Evolutionary conservation across 2,113 vertebrate genomes (phyloP).

Genomic region (Cryptotis parvus): DNA sequence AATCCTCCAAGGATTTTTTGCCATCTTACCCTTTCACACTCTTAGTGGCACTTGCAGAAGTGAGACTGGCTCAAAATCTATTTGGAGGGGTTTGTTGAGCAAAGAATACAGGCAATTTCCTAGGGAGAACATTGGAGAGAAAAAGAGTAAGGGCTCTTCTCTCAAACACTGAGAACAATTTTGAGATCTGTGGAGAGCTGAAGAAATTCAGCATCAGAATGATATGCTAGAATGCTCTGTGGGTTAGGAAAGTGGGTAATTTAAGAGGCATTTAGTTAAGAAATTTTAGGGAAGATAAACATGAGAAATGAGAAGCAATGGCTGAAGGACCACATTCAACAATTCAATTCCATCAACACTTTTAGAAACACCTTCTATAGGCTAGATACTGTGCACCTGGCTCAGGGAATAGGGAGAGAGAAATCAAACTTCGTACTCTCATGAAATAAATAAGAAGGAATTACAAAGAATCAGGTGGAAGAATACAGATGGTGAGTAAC

Average conservation of each 20-base stretch:
- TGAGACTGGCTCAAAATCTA: not conserved
- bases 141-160: not conserved
- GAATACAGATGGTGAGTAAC: constrained; percentile 51
- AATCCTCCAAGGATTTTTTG: not conserved
- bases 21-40: not conserved
- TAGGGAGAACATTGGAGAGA: not conserved
- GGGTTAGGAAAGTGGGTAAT: not conserved
- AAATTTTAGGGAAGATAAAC: not conserved
- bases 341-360: constrained; percentile 73
- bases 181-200: not conserved
- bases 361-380: constrained; percentile 68
- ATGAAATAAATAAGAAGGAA: constrained; percentile 63
- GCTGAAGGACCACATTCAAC: constrained; percentile 39
- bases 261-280: not conserved
- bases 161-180: not conserved
- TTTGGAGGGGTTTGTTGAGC: not conserved
- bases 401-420: constrained; percentile 64
- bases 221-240: not conserved
- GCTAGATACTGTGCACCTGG: constrained; percentile 66
- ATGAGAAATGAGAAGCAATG: not conserved
- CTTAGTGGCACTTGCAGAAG: not conserved
- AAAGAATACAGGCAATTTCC: not conserved
- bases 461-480: constrained; percentile 54
- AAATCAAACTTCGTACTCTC: constrained; percentile 53
- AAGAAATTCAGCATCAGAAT: not conserved